Evolutionary conservation across 2,113 vertebrate genomes (phyloP), one percentile per base, ranked within the genome.

Genomic region (Gymnarchus niloticus): DNA sequence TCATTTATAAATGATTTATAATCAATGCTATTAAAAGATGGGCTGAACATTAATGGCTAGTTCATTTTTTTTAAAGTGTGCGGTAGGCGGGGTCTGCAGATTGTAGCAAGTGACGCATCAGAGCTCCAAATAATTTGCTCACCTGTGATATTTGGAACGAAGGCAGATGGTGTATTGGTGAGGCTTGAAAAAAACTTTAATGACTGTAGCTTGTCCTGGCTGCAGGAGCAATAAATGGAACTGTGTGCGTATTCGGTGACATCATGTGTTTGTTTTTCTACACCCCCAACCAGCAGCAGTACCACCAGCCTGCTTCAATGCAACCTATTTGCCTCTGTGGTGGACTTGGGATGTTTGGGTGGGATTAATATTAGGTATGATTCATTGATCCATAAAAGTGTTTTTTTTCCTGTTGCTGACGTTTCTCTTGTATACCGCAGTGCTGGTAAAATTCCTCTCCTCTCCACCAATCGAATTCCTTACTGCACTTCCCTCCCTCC

Each of bases 331-430:
- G 33, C 78, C 73, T 73, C 76, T 87, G 85, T 65, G 37, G 49
- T 28, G 41, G 41, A 76, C 17, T 57, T 59, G 51, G 65, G 51
- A 73, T 37, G 28, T 87, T 82, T 84, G 25, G 54, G 41, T 19
- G 56, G 46, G 73, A 65, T 80, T 85, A 85, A 77, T 84, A 52
- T 49, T 86, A 85, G 46, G 89, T 85, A 85, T 86, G 88, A 92
- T 90, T 91, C 86, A 90, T 84, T 86, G 85, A 82, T 84, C 80
- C 81, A 49, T 87, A 61, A 85, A 46, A 82, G 48, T 87, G 23
- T 85, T 69, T 73, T 52, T 61, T 83, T 59, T 78, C 12, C 81
- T 83, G 85, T 90, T 87, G 92, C 93, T 92, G 84, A 85, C 52
- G 65, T 85, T 54, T 44, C 28, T 78, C 76, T 44, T 78, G 6